These are phyloP conservation scores for Barnardius zonarius DNA, from an alignment of 2,113 vertebrate genomes.

Conservation along the genomic window DNA sequence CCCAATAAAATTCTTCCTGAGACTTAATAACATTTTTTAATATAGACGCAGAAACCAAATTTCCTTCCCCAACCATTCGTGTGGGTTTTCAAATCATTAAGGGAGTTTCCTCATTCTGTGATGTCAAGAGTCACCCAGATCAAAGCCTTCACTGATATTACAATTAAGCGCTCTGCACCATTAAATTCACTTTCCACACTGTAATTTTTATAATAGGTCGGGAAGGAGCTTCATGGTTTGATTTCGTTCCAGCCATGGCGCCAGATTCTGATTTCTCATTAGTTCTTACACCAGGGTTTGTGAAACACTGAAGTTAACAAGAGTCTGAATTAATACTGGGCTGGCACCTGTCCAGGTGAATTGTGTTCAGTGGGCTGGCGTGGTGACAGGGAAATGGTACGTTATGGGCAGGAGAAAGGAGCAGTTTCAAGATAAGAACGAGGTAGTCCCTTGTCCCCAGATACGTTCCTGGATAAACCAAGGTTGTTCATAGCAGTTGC, in stretches of 20 bases:
- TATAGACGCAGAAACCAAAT: conserved; percentile 30
- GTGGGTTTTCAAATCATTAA: conserved; percentile 57
- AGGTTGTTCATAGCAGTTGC: background rate
- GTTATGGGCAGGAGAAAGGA: background rate
- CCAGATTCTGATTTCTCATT: conserved; percentile 81
- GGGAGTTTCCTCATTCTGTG: conserved; percentile 66
- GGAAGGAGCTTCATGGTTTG: conserved; percentile 76
- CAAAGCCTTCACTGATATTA: conserved; percentile 77
- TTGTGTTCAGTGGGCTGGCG: conserved; percentile 54
- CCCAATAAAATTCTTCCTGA: conserved; percentile 26
- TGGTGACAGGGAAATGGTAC: background rate
- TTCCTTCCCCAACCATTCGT: conserved; percentile 41
- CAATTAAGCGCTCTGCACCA: conserved; percentile 74
- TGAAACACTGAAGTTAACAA: conserved; percentile 79
- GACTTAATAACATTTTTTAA: conserved; percentile 49
- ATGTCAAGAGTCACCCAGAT: conserved; percentile 71
- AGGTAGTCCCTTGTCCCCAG: background rate
- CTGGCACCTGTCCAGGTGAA: conserved; percentile 76
- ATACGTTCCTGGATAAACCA: background rate
- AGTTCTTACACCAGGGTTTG: conserved; percentile 74
- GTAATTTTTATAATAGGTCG: conserved; percentile 83
- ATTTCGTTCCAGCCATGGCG: conserved; percentile 72
- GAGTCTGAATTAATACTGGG: conserved; percentile 77
- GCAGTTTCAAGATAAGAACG: background rate
- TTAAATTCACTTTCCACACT: conserved; percentile 83